Evolutionary conservation across 2,797 vertebrate genomes (phyloP).

Genomic region (Takifugu rubripes): DNA sequence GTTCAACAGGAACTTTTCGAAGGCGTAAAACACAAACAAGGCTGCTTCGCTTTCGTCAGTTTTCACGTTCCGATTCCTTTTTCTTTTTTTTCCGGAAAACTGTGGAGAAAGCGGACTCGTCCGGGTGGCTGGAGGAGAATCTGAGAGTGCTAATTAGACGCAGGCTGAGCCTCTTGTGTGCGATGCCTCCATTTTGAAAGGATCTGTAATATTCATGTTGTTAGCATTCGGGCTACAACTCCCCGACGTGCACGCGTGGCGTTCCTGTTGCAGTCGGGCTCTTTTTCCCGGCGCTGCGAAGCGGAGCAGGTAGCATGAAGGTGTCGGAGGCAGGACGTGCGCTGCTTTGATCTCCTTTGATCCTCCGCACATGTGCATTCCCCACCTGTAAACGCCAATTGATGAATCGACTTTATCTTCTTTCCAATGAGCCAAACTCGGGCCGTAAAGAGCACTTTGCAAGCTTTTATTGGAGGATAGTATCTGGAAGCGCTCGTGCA

Average conservation of each 20-base stretch:
- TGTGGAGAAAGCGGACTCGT: slow-evolving; percentile 11
- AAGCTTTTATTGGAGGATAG: not conserved
- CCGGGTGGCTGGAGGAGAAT: slow-evolving; percentile 35
- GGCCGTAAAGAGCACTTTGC: not conserved
- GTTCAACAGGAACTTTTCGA: not conserved
- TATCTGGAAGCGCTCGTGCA: not conserved
- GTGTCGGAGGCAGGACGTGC: too few relatives aligned
- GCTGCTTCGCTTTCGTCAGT: slow-evolving; percentile 7
- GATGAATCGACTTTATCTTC: too few relatives aligned
- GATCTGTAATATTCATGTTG: slow-evolving; percentile 67
- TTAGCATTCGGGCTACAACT: slow-evolving; percentile 48
- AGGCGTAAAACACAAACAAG: not conserved
- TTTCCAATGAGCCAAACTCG: too few relatives aligned
- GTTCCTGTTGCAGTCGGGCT: slow-evolving; percentile 44
- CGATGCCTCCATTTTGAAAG: slow-evolving; percentile 42
- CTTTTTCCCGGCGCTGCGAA: not conserved
- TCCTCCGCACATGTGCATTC: too few relatives aligned
- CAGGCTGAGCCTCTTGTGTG: slow-evolving; percentile 43
- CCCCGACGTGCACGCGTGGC: slow-evolving; percentile 51
- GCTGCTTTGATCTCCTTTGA: too few relatives aligned
- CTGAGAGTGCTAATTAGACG: slow-evolving; percentile 54
- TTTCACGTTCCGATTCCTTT: slow-evolving; percentile 7
- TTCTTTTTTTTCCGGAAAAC: slow-evolving; percentile 25
- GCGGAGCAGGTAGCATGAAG: too few relatives aligned
- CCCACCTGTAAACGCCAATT: too few relatives aligned